Percentiles rank a stretch among this genome's conserved stretches.
phyloP scores from a whole-genome alignment of 1,140 invertebrate species.

The Doryteuthis pealeii region DNA sequence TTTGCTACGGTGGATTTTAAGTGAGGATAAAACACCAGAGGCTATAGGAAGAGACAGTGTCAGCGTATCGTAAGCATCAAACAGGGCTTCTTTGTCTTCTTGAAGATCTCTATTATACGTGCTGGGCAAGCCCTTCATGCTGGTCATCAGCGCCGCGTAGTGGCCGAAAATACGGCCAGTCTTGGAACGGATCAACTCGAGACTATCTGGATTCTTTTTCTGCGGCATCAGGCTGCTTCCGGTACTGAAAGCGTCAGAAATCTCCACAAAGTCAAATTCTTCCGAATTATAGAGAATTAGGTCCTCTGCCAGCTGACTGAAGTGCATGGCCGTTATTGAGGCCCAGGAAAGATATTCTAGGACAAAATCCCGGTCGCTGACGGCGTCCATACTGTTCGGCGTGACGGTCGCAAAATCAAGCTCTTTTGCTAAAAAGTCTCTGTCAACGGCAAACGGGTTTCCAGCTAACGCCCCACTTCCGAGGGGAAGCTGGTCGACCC shows the following conservation, averaged over 20 bases:
- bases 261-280: conserved; percentile 74
- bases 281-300: conserved; percentile 76
- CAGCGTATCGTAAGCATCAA: conserved; percentile 63
- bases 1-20: conserved; percentile 64
- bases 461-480: conserved; percentile 80
- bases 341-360: conserved; percentile 72
- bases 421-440: conserved; percentile 66
- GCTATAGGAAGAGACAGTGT: conserved; percentile 67
- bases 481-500: conserved; percentile 69
- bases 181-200: conserved; percentile 75
- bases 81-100: conserved; percentile 78
- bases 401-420: conserved; percentile 70
- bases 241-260: conserved; percentile 76
- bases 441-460: conserved; percentile 75
- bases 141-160: conserved; percentile 70
- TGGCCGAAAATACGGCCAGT: conserved; percentile 61
- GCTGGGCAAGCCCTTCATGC: conserved; percentile 77
- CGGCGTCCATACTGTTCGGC: conserved; percentile 76
- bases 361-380: conserved; percentile 76
- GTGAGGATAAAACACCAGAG: conserved; percentile 67
- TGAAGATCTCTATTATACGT: conserved; percentile 86
- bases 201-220: conserved; percentile 81
- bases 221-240: conserved; percentile 86
- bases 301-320: conserved; percentile 78
- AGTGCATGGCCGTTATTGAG: conserved; percentile 63